Evolutionary conservation across 2,888 invertebrate species (phyloP).

Genomic region (Saturnia japonica): DNA sequence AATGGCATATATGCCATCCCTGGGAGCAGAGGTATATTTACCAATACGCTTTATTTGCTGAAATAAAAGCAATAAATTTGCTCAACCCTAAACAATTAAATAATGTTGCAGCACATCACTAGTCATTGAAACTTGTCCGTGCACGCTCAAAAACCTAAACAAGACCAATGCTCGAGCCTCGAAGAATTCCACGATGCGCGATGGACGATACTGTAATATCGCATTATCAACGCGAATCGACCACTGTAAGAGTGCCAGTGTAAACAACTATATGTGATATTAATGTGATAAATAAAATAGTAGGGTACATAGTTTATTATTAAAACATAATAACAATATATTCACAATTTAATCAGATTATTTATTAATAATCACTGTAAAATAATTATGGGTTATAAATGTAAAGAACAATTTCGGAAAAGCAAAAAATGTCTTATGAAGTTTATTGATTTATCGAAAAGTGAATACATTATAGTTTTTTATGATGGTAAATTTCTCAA

Average conservation of each 20-base stretch:
- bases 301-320: not conserved
- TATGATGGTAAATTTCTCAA: not conserved
- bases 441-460: constrained; percentile 2
- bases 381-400: constrained; percentile 32
- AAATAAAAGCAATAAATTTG: no score
- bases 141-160: constrained; percentile 38
- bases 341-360: not conserved
- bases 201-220: not conserved
- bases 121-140: constrained; percentile 47
- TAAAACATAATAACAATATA: not conserved
- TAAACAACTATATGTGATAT: not conserved
- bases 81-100: constrained; percentile 21
- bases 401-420: constrained; percentile 28
- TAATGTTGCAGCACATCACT: constrained; percentile 35
- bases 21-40: no score
- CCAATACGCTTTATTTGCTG: no score
- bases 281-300: not conserved
- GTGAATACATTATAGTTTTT: not conserved
- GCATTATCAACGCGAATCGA: not conserved
- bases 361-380: constrained; percentile 24
- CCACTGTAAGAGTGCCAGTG: not conserved
- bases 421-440: constrained; percentile 9
- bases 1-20: no score
- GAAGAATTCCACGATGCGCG: not conserved
- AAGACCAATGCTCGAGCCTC: constrained; percentile 20